Conservation (phyloP, 2,888 invertebrate species). For the Scelioninae gen. 1 region DNA sequence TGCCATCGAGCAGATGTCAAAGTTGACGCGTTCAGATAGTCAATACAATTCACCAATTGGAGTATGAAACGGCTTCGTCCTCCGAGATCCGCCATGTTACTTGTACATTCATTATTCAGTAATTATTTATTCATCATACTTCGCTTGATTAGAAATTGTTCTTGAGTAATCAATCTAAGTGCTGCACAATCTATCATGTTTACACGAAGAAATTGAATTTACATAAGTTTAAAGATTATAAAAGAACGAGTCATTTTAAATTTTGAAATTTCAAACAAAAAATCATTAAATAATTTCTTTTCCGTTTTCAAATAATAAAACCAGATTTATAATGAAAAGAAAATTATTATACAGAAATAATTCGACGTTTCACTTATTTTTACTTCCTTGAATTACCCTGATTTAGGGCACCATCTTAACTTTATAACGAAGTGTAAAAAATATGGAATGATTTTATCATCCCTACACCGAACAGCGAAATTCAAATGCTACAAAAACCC, state of each 20-base stretch:
- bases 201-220: constrained; percentile 11
- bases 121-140: constrained; percentile 55
- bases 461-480: neutral
- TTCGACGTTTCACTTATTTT: no score
- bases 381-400: no score
- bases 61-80: constrained; percentile 38
- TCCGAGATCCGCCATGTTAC: constrained; percentile 1
- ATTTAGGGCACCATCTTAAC: no score
- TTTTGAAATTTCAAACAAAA: no score
- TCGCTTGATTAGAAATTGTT: constrained; percentile 54
- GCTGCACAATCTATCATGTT: constrained; percentile 2
- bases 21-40: constrained; percentile 47
- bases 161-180: constrained; percentile 42
- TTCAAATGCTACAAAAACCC: neutral
- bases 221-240: neutral
- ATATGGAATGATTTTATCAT: no score
- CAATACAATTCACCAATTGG: constrained; percentile 48
- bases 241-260: no score
- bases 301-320: no score
- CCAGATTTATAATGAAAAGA: no score
- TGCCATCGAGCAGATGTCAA: constrained; percentile 67
- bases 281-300: no score
- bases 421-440: no score
- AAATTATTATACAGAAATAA: no score
- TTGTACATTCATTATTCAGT: constrained; percentile 37